These are phyloP conservation scores for Corythaixoides concolor DNA, from an alignment of 2,113 vertebrate species.

Conservation along the genomic window DNA sequence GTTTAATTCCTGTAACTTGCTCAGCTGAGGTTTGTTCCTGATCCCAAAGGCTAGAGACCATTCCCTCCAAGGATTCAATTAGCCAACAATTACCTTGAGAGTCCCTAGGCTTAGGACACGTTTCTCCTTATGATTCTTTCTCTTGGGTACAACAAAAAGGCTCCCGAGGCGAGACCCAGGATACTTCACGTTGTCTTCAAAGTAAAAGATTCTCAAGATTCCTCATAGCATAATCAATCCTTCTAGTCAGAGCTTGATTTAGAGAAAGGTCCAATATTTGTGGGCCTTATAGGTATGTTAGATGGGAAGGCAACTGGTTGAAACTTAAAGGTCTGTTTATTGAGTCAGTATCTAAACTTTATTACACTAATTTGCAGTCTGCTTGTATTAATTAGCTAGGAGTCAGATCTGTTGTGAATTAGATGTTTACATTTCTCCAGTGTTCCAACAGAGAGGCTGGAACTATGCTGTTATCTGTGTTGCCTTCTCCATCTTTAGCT, in stretches of 20 bases:
- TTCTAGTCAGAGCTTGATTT: not conserved
- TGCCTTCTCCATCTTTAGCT: not conserved
- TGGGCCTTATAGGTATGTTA: not conserved
- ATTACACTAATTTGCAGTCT: not conserved
- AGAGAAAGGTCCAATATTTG: not conserved
- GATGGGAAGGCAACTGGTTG: not conserved
- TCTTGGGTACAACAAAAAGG: not conserved
- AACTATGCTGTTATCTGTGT: not conserved
- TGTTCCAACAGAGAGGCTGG: not conserved
- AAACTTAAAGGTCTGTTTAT: not conserved
- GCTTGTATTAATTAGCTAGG: not conserved
- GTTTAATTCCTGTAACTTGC: not conserved
- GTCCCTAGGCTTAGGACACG: not conserved
- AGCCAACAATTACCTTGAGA: not conserved
- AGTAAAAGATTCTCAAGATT: not conserved
- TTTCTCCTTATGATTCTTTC: not conserved
- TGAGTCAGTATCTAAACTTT: not conserved
- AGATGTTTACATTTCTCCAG: not conserved
- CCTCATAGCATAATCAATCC: not conserved
- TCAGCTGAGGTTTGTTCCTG: not conserved
- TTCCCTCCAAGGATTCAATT: not conserved
- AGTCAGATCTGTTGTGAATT: not conserved
- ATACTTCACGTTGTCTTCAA: not conserved
- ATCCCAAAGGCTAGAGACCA: not conserved
- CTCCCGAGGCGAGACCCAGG: not conserved